Evolutionary conservation across 2,888 invertebrate genomes (phyloP).

Genomic region (Epistrophe grossulariae): DNA sequence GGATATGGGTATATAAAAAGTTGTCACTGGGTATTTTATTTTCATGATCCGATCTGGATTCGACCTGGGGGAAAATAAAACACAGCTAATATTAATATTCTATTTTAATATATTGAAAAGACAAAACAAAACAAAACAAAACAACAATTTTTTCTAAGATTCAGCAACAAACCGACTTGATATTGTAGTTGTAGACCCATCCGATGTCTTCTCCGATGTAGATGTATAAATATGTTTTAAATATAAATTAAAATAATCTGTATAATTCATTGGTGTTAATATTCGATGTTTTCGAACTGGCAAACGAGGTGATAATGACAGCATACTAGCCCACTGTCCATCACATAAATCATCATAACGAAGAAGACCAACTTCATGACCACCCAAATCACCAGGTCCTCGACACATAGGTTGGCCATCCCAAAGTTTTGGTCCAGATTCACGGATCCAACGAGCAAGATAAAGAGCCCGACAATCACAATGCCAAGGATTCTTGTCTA

Average conservation of each 20-base stretch:
- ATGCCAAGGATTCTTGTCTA: slow-evolving; percentile 87
- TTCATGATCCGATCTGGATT: too few relatives aligned
- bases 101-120: not conserved
- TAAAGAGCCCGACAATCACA: slow-evolving; percentile 88
- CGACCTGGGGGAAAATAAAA: too few relatives aligned
- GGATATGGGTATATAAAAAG: too few relatives aligned
- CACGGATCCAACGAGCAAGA: slow-evolving; percentile 86
- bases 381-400: slow-evolving; percentile 85
- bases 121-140: not conserved
- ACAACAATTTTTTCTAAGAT: slow-evolving; percentile 6
- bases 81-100: too few relatives aligned
- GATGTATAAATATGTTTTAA: slow-evolving; percentile 82
- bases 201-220: slow-evolving; percentile 74
- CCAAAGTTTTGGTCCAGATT: slow-evolving; percentile 84
- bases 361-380: slow-evolving; percentile 84
- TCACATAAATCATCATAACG: slow-evolving; percentile 88
- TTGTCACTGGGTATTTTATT: too few relatives aligned
- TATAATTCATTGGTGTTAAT: slow-evolving; percentile 82
- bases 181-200: slow-evolving; percentile 17
- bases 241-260: slow-evolving; percentile 83
- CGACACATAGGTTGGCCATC: slow-evolving; percentile 85
- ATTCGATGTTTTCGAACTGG: slow-evolving; percentile 83
- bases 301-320: slow-evolving; percentile 83
- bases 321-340: slow-evolving; percentile 90
- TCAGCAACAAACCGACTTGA: slow-evolving; percentile 45